Evolutionary conservation across 1,140 invertebrate species (phyloP), one percentile per base, ranked within the genome.

Genomic region (Panagrolaimus sp.): DNA sequence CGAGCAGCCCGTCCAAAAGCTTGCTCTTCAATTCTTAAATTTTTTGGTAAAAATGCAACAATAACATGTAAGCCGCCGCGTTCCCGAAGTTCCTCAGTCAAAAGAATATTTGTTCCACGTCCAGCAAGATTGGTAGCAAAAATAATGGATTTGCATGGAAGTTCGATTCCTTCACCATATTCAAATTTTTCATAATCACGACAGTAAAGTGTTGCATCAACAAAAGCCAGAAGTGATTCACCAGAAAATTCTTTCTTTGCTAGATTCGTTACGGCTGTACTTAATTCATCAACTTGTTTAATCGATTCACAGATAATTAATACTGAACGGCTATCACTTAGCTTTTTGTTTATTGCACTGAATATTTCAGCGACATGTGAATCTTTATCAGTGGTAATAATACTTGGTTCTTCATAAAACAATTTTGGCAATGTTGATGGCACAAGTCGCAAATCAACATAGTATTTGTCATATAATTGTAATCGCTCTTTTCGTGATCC

Each of bases 1-100:
- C 51, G 51, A n/a, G 51, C 51, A 20, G 51, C 51, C 5, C 51
- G 51, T 11, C 51, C 51, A 20, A 25, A 57, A 20, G 51, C 51
- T 8, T 57, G 51, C 9, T 57, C 51, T 57, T 57, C 51, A 11
- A 57, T 16, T 13, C 51, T 14, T 11, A 11, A n/a, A 57, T 57
- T 57, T 57, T 57, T 27, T 11, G 51, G 51, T 25, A 57, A 27
- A 27, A 57, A 57, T 3, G 51, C 20, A 2, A 57, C 27, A 3
- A 57, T 57, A 2, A 57, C 51, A 57, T 57, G 51, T 25, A 57
- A 27, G 27, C 51, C 51, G 5, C 51, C 51, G 13, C 9, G 9
- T 4, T 20, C 8, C 8, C 27, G n/a, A 3, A 57, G n/a, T 9
- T 11, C 8, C 1, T 57, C n/a, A 16, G 20, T 57, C 0, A 57